A percentile compares a stretch with the other conserved stretches of the same genome.
These are phyloP conservation scores for Mermis nigrescens DNA, from an alignment of 2,888 invertebrate species.

Conservation along the genomic window DNA sequence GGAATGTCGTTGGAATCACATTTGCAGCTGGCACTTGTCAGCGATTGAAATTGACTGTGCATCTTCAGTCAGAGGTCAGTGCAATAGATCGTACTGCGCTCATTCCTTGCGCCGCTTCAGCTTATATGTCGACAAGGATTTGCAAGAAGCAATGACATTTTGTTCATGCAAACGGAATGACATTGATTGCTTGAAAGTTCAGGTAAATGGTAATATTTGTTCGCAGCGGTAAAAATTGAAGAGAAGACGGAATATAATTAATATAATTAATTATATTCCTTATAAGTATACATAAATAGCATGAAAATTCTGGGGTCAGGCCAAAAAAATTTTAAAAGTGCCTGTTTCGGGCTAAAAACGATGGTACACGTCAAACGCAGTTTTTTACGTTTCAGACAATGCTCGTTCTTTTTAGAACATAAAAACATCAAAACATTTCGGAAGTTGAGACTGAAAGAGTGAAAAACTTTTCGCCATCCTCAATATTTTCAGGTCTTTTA, in stretches of 20 bases:
- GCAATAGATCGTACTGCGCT: background rate
- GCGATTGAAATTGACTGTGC: background rate
- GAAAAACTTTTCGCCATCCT: too few relatives aligned
- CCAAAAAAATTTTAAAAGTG: too few relatives aligned
- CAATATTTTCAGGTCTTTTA: too few relatives aligned
- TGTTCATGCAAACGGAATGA: background rate
- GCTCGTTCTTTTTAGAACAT: too few relatives aligned
- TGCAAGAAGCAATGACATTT: conserved; percentile 3
- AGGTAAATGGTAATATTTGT: background rate
- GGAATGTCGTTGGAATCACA: background rate
- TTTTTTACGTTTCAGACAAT: too few relatives aligned
- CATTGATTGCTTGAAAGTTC: background rate
- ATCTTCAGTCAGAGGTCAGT: background rate
- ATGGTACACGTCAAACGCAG: too few relatives aligned
- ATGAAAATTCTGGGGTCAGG: too few relatives aligned
- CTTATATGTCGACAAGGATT: background rate
- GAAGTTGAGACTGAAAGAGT: too few relatives aligned
- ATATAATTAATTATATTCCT: too few relatives aligned
- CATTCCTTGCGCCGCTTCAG: background rate
- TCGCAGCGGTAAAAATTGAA: background rate
- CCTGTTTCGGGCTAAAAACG: too few relatives aligned
- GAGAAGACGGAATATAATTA: background rate
- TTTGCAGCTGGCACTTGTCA: background rate
- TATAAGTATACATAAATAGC: too few relatives aligned
- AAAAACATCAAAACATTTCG: too few relatives aligned